phyloP scores from a whole-genome alignment of 1,140 invertebrate species.

The Palaemon carinicauda region DNA sequence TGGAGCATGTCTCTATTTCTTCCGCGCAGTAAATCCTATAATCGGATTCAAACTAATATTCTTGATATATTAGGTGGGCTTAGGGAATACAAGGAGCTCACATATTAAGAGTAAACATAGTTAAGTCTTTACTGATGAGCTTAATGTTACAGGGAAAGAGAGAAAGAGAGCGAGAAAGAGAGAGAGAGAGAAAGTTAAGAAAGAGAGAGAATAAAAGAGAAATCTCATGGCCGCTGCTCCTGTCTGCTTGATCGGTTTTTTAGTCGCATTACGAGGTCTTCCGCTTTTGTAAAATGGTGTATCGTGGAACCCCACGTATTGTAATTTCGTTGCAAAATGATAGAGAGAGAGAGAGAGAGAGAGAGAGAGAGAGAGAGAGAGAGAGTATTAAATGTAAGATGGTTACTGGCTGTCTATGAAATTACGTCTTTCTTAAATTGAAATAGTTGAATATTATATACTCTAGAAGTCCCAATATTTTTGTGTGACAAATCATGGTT shows the following conservation, averaged over 20 bases:
- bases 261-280: too few relatives aligned
- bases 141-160: constrained; percentile 32
- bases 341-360: constrained; percentile 3
- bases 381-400: neutral
- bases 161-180: neutral
- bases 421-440: too few relatives aligned
- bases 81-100: constrained; percentile 47
- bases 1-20: neutral
- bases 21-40: neutral
- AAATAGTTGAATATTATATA: too few relatives aligned
- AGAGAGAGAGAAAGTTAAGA: neutral
- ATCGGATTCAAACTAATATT: constrained; percentile 55
- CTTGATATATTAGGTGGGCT: constrained; percentile 50
- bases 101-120: constrained; percentile 55
- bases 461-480: too few relatives aligned
- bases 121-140: constrained; percentile 55
- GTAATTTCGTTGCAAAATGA: neutral
- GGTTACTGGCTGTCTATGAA: too few relatives aligned
- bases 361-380: constrained; percentile 34
- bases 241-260: too few relatives aligned
- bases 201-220: neutral
- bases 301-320: neutral
- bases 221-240: neutral
- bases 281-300: too few relatives aligned
- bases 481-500: too few relatives aligned